Base-by-base conservation (phyloP, 1,140 invertebrate species). In the Brachionus angularis region DNA sequence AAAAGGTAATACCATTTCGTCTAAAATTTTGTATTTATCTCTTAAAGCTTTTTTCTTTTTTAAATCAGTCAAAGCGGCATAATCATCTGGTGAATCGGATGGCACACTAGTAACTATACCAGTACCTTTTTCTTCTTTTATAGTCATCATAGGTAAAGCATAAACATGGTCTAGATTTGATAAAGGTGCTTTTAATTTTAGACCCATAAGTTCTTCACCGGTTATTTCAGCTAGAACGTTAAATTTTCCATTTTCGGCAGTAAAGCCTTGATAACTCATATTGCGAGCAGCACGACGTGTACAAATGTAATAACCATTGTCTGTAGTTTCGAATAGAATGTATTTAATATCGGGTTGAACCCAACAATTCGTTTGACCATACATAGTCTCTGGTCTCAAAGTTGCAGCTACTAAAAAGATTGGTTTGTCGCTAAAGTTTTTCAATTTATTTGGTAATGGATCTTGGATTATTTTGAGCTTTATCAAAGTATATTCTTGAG, bases 341-440 rank as follows among this genome's bases (percentile, higher is more conserved):
- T 98, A 98, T 72, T 87, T 87, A 75, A 98, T 93, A 76, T 96
- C 92, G 3, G 96, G 96, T 77, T 89, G 88, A 1, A 99, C 78
- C 93, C 95, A 99, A 79, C 95, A 97, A 79, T 98, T 99, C 0
- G 96, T 99, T 84, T 98, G 96, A 2, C 96, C 96, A 80, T 97
- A 99, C 96, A 99, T 98, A 1, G 96, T 99, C 83, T 99, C 96
- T 10, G 96, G 95, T 74, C 95, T 84, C 5, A 99, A 82, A 16
- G 96, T 99, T n/a, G 93, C 96, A 42, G 95, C 94, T 12, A 98
- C 93, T 50, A 98, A 84, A 79, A 83, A 96, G 23, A 96, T 85
- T 7, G 84, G 77, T 76, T 87, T 75, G 21, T 72, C 44, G 16
- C 16, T 33, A 50, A 69, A 70, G 21, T 46, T 34, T 23, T 18